Evolutionary conservation across 2,888 invertebrate species (phyloP), one percentile per base, ranked within the genome.

Genomic region (Andrena fulva): DNA sequence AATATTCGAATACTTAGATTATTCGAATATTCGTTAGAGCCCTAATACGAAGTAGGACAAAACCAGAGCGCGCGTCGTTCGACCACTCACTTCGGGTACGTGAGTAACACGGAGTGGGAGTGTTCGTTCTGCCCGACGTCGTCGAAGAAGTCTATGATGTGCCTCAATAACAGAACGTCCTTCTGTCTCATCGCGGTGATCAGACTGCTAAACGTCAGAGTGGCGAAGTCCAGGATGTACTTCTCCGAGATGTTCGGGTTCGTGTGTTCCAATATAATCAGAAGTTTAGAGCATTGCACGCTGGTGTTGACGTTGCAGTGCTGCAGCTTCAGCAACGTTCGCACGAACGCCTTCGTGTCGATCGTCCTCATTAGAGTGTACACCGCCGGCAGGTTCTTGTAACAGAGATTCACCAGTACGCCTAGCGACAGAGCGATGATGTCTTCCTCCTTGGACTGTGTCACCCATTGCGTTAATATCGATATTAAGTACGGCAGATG

Each of bases 361-460:
- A 97, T 96, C 6, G 96, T 96, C 82, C 96, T 95, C 94, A 97
- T 96, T 42, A 97, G 94, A 0, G 96, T 95, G 90, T 97, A 97
- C 56, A 97, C 95, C 0, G 97, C 97, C 0, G 97, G 96, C 77
- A 97, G 94, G 92, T 97, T 97, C 85, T 96, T 97, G 90, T 97
- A 97, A 92, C 97, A 97, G 2, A 97, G 94, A 94, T 97, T 97
- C 0, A 97, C 97, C 0, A 97, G 93, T 16, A 97, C 96, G 0
- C 97, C 96, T 0, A 97, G 94, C 0, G 96, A 95, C 63, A 96
- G 91, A 48, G 94, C 90, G 33, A 95, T 93, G 3, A 95, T 92
- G 42, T 95, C 94, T 75, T 95, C 94, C 48, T 95, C 95, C 0
- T 90, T 91, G 90, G 95, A 95, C 0, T 95, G 95, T 0, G 93